phyloP scores from a whole-genome alignment of 2,113 vertebrate species.

The Patagioenas fasciata region DNA sequence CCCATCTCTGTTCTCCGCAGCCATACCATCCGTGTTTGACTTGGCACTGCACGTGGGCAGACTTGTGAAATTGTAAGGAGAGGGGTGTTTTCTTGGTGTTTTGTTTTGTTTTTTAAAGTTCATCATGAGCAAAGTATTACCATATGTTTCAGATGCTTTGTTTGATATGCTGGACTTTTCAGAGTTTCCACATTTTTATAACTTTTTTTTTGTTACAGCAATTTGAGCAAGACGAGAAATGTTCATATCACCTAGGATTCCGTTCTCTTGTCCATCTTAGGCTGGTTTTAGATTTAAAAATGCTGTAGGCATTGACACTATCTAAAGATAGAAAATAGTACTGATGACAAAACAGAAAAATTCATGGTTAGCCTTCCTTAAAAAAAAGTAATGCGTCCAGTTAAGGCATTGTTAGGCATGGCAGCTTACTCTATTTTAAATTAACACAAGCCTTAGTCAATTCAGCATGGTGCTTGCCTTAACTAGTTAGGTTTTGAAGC shows the following conservation, averaged over 20 bases:
- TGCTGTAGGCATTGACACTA: not conserved
- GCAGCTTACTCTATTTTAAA: not conserved
- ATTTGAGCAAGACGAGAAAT: not conserved
- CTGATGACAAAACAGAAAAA: not conserved
- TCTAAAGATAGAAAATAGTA: not conserved
- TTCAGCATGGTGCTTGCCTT: not conserved
- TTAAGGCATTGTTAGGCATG: not conserved
- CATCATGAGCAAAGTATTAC: not conserved
- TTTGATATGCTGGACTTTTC: not conserved
- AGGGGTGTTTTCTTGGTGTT: not conserved
- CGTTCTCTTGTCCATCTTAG: not conserved
- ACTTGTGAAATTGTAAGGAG: not conserved
- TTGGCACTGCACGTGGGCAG: not conserved
- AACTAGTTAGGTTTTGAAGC: not conserved
- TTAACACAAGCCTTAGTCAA: not conserved
- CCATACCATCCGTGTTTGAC: not conserved
- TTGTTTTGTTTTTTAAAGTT: not conserved
- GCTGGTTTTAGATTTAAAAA: not conserved
- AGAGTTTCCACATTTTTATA: not conserved
- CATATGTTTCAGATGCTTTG: constrained; percentile 33
- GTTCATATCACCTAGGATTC: not conserved
- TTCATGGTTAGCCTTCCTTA: not conserved
- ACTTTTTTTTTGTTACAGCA: not conserved
- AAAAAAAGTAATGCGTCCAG: not conserved
- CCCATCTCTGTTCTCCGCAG: not conserved